Conservation (phyloP, 2,113 vertebrate genomes). For the Semnornis frantzii region DNA sequence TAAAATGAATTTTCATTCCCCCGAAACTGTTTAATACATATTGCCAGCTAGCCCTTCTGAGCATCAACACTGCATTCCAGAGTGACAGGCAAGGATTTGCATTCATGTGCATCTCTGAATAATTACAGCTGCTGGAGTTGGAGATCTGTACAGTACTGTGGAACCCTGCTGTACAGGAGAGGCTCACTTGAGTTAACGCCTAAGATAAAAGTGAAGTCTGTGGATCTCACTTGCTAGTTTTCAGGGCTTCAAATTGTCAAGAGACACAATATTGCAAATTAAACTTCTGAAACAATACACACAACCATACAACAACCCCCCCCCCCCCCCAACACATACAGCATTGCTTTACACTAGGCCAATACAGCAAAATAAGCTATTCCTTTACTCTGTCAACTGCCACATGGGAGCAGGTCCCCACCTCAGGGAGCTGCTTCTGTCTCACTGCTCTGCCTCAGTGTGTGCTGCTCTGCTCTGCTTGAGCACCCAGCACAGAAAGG, state of each 20-base stretch:
- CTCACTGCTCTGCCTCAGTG: no score
- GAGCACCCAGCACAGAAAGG: no score
- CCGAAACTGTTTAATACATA: slow-evolving; percentile 33
- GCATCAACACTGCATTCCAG: slow-evolving; percentile 53
- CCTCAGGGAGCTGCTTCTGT: no score
- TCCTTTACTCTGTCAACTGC: neutral
- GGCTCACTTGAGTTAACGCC: neutral
- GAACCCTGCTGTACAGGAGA: neutral
- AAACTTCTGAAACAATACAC: neutral
- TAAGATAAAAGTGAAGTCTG: neutral
- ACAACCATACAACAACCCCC: neutral
- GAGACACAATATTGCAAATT: neutral
- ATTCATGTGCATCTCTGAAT: slow-evolving; percentile 61
- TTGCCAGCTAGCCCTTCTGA: slow-evolving; percentile 27
- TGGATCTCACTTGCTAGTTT: neutral
- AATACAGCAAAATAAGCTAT: neutral
- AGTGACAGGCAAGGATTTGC: slow-evolving; percentile 47
- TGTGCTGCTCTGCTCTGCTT: no score
- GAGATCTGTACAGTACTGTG: neutral
- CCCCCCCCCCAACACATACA: no score
- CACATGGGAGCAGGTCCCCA: neutral
- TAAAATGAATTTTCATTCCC: slow-evolving; percentile 44
- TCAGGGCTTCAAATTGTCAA: neutral
- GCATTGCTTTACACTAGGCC: neutral
- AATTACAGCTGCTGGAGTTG: slow-evolving; percentile 61